Conservation (phyloP, 2,797 vertebrate genomes). For the Melanotaenia trifasciata region DNA sequence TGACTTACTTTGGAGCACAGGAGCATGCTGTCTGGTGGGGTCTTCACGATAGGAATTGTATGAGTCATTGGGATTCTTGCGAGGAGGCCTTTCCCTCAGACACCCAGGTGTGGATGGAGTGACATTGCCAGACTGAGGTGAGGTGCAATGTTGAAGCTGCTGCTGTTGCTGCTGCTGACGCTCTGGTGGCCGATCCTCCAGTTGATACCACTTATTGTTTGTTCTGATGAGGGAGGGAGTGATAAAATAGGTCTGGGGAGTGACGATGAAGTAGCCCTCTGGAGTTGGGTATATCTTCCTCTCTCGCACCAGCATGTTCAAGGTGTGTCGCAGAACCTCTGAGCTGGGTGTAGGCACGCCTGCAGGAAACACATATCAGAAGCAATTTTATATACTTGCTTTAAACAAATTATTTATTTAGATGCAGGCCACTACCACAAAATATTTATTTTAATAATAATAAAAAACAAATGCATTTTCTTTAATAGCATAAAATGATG, state of each 20-base stretch:
- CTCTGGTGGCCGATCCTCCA: slow-evolving; percentile 96
- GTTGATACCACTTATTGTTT: slow-evolving; percentile 99
- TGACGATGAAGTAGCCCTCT: slow-evolving; percentile 99
- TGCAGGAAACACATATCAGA: slow-evolving; percentile 62
- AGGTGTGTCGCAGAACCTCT: slow-evolving; percentile 96
- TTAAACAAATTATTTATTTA: neutral
- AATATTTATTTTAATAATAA: no score
- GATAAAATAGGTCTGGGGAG: slow-evolving; percentile 99
- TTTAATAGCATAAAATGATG: no score
- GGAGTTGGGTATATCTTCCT: slow-evolving; percentile 99
- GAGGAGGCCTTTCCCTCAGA: slow-evolving; percentile 92
- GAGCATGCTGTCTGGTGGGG: slow-evolving; percentile 89
- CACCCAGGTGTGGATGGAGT: slow-evolving; percentile 95
- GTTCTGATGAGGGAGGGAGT: slow-evolving; percentile 99
- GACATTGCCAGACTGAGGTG: slow-evolving; percentile 92
- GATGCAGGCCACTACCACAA: no score
- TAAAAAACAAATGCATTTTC: no score
- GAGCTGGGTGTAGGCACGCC: slow-evolving; percentile 98
- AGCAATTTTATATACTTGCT: neutral
- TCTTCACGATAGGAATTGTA: slow-evolving; percentile 96
- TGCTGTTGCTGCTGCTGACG: slow-evolving; percentile 79
- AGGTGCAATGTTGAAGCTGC: slow-evolving; percentile 90
- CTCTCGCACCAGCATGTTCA: slow-evolving; percentile 98
- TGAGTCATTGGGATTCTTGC: slow-evolving; percentile 95
- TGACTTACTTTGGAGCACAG: slow-evolving; percentile 92